These are phyloP conservation scores for Nannoperca obscura DNA, from an alignment of 2,797 vertebrate genomes.

Conservation along the genomic window DNA sequence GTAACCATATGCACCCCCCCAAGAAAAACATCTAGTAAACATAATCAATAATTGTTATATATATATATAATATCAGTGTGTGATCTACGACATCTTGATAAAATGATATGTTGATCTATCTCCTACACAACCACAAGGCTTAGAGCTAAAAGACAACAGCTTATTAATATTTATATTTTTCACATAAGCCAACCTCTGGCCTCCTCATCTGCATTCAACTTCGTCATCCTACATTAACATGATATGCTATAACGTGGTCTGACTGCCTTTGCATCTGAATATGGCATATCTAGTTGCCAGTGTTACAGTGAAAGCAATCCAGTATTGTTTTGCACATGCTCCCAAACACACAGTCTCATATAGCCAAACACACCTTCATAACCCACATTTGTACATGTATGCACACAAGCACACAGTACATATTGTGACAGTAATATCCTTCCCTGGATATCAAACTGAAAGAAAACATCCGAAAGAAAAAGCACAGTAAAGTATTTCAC, in stretches of 20 bases:
- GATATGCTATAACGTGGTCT: constrained; percentile 22
- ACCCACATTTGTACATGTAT: constrained; percentile 24
- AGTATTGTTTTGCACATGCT: background rate
- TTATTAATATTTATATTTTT: constrained; percentile 61
- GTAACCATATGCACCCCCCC: constrained; percentile 11
- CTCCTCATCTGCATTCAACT: constrained; percentile 40
- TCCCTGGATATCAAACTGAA: constrained; percentile 75
- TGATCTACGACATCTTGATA: constrained; percentile 33
- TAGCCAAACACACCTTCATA: background rate
- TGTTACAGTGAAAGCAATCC: constrained; percentile 2
- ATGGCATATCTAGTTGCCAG: background rate
- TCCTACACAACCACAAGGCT: constrained; percentile 31
- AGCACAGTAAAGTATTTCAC: constrained; percentile 19
- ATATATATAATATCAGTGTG: constrained; percentile 25
- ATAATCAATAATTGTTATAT: constrained; percentile 27
- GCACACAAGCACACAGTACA: constrained; percentile 24
- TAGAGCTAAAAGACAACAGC: constrained; percentile 40
- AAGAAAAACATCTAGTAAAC: constrained; percentile 46
- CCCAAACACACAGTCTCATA: constrained; percentile 22
- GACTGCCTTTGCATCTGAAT: background rate
- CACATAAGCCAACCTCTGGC: constrained; percentile 45
- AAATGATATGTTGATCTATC: constrained; percentile 48
- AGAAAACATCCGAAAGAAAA: constrained; percentile 46
- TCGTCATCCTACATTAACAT: constrained; percentile 35
- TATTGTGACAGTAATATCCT: constrained; percentile 74